Percentiles rank a stretch among this genome's conserved stretches.
Conservation (phyloP, 2,113 vertebrate genomes). For the Otocyon megalotis region DNA sequence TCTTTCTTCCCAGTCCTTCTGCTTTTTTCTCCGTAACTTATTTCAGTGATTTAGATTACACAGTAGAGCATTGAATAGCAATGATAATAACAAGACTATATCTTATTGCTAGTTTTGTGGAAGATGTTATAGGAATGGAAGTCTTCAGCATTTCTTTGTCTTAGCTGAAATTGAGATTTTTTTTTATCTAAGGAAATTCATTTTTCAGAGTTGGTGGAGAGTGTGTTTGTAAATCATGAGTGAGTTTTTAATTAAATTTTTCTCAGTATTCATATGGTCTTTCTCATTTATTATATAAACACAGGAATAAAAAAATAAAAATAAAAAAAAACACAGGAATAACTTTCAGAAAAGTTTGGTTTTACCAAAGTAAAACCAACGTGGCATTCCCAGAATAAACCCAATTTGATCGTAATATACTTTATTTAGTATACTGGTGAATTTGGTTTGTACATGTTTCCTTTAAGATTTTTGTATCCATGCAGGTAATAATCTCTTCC, state of each 20-base stretch:
- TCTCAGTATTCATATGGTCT: not conserved
- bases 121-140: not conserved
- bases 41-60: not conserved
- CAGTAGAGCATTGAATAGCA: not conserved
- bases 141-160: not conserved
- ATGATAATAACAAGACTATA: not conserved
- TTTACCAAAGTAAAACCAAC: not conserved
- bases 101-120: not conserved
- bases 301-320: no score
- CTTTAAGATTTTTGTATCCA: not conserved
- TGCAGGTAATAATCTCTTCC: not conserved
- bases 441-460: not conserved
- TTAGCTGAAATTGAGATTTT: not conserved
- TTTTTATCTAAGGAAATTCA: not conserved
- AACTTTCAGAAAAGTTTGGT: not conserved
- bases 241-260: not conserved
- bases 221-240: not conserved
- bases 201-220: not conserved
- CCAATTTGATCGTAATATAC: not conserved
- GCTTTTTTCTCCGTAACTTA: not conserved
- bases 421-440: not conserved
- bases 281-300: not conserved
- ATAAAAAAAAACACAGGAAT: no score
- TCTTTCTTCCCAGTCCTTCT: not conserved
- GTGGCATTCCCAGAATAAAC: not conserved